Conservation (phyloP, 2,888 invertebrate species). For the Tenthredo scrophulariae region DNA sequence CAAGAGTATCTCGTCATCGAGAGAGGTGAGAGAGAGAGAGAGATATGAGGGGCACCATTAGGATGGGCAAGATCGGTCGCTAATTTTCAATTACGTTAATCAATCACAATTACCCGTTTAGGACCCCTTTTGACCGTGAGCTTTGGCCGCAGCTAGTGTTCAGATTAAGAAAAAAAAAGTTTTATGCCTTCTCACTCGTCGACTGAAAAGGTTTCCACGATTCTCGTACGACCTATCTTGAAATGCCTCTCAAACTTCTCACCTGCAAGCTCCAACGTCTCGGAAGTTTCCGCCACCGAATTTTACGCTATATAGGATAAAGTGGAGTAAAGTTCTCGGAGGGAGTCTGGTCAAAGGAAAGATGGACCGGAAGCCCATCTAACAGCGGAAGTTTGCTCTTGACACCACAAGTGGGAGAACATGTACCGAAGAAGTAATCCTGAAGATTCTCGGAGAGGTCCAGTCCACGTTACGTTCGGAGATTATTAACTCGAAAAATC, state of each 20-base stretch:
- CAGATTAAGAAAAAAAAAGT: background rate
- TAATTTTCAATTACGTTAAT: constrained; percentile 76
- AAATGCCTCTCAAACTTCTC: background rate
- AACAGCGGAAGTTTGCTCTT: constrained; percentile 47
- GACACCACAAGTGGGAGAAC: constrained; percentile 26
- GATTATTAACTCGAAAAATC: background rate
- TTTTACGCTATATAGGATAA: background rate
- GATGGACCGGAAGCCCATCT: constrained; percentile 46
- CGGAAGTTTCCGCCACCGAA: constrained; percentile 10
- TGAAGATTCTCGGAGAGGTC: background rate
- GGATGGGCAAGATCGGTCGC: constrained; percentile 75
- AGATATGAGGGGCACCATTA: constrained; percentile 60
- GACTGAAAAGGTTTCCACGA: background rate
- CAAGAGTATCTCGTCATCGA: constrained; percentile 38
- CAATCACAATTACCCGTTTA: constrained; percentile 75
- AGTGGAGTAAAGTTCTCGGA: background rate
- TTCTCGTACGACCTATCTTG: background rate
- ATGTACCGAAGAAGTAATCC: constrained; percentile 17
- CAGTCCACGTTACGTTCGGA: background rate
- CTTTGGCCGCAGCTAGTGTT: background rate
- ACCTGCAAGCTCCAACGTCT: background rate
- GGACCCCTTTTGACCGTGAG: constrained; percentile 66
- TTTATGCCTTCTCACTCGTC: background rate
- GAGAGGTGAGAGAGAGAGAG: constrained; percentile 8
- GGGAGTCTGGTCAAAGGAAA: constrained; percentile 41